These are phyloP conservation scores for Trichoplax adhaerens DNA, from an alignment of 37 sponge, comb jelly and placozoan species.

Conservation along the genomic window DNA sequence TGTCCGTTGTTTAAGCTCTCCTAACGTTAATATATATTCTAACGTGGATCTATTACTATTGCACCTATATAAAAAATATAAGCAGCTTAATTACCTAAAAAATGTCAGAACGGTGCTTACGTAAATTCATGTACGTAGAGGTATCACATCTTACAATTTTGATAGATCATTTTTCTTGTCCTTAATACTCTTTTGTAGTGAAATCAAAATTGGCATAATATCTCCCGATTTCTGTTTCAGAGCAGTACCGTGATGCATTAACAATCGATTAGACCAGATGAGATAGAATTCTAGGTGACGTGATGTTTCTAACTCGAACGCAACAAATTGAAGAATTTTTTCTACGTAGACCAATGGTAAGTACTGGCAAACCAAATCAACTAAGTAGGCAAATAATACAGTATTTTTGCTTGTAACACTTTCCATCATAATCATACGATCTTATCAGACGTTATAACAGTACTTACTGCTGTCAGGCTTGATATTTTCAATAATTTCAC, in stretches of 20 bases:
- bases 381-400: slow-evolving; percentile 10
- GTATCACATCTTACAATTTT: slow-evolving; percentile 28
- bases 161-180: slow-evolving; percentile 37
- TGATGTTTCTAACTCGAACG: slow-evolving; percentile 30
- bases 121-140: too few relatives aligned
- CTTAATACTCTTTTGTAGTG: slow-evolving; percentile 42
- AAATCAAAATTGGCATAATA: slow-evolving; percentile 16
- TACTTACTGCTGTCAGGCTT: slow-evolving; percentile 34
- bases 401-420: not conserved
- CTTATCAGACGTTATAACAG: not conserved
- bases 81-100: too few relatives aligned
- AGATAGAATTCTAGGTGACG: slow-evolving; percentile 70
- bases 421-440: not conserved
- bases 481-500: slow-evolving; percentile 46
- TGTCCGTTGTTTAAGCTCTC: too few relatives aligned
- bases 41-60: too few relatives aligned
- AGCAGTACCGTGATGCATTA: slow-evolving; percentile 20
- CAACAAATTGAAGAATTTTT: slow-evolving; percentile 33
- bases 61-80: too few relatives aligned
- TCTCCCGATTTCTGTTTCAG: slow-evolving; percentile 24
- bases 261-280: slow-evolving; percentile 40
- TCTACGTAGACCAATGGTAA: slow-evolving; percentile 33
- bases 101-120: too few relatives aligned
- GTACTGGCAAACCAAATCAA: slow-evolving; percentile 20
- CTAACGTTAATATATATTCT: too few relatives aligned